Evolutionary conservation across 2,888 invertebrate species (phyloP), one percentile per base, ranked within the genome.

Genomic region (Dorcus hopei): DNA sequence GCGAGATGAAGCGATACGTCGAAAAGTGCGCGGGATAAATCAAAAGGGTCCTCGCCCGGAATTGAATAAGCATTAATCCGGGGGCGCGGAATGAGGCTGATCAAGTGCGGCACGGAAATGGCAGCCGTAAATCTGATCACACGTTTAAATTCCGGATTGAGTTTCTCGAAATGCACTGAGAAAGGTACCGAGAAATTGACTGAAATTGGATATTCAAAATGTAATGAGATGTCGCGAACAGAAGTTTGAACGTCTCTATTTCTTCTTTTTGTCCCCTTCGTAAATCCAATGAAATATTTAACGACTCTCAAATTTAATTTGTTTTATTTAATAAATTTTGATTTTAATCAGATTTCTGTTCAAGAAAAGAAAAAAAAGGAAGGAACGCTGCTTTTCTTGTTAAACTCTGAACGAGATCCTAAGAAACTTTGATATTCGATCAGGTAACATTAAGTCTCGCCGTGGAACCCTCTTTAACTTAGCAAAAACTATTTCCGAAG

Each of bases 81-180:
- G 45, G 11, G 49, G 58, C 26, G 61, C 26, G 61, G 66, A 63
- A 65, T 64, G 60, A 65, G 64, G 60, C 64, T 65, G 66, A 66
- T 65, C 67, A 65, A 69, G 66, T 66, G 66, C 63, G 64, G 66
- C 67, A 57, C 61, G 66, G 69, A 70, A 70, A 70, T 68, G 67
- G 68, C 67, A 61, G 68, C 64, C 68, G 70, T 72, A 72, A 72
- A 72, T 71, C 70, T 70, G 64, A 61, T 64, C 62, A 58, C 60
- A 65, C 69, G 69, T 71, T 71, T 70, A 67, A 69, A 71, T 68
- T 68, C 66, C 49, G 61, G 67, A 71, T 71, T 70, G 71, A 70
- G 70, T 71, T 59, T 69, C 65, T 63, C 60, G 59, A 64, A 67
- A 68, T 68, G 65, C 63, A 64, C 63, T 61, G 66, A 60, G 65